Base-by-base conservation (phyloP, 2,797 vertebrate species). In the Aviceda leuphotes region DNA sequence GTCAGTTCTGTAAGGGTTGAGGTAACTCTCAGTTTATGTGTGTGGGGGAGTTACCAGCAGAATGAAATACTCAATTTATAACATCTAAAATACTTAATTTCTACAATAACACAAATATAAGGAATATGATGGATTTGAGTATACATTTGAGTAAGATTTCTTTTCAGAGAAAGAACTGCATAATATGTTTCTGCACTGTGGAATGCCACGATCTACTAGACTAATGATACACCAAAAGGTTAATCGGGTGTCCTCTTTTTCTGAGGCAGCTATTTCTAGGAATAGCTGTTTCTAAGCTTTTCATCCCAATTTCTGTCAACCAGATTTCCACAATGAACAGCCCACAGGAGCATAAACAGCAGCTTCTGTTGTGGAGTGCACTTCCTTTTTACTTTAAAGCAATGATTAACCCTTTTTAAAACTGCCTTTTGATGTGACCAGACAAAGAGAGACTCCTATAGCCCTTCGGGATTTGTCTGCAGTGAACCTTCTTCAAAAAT, bases 361-460 rank as follows among this genome's bases (percentile, higher is more conserved):
- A 90, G 74, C 41, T 85, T 95, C 87, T 96, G 80, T 93, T 92
- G 63, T 26, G 43, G 43, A 84, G 68, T 67, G 65, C n/a, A 20
- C 22, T 91, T 93, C 44, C 76, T 87, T 94, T 96, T 89, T 70
- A 63, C 87, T 94, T 90, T 89, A 61, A 84, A 89, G 44, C 0
- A 0, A 52, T 7, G 8, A 94, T 94, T 97, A 97, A 83, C 91
- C 81, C 88, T 93, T 95, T 96, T 56, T 5, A 47, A 91, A 96
- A 74, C 76, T 84, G 87, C 7, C 66, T 96, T 95, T 95, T 95
- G 74, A 90, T 92, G 87, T 88, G 79, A 62, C 82, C 4, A 2
- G 63, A 85, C 87, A 89, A 91, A 91, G 74, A 83, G 46, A 67
- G 37, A 55, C 65, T 86, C 83, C 1, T 22, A 3, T 15, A 63